A percentile compares a stretch with the other conserved stretches of the same genome.
Conservation (phyloP, 2,113 vertebrate genomes). For the Channa maculata region DNA sequence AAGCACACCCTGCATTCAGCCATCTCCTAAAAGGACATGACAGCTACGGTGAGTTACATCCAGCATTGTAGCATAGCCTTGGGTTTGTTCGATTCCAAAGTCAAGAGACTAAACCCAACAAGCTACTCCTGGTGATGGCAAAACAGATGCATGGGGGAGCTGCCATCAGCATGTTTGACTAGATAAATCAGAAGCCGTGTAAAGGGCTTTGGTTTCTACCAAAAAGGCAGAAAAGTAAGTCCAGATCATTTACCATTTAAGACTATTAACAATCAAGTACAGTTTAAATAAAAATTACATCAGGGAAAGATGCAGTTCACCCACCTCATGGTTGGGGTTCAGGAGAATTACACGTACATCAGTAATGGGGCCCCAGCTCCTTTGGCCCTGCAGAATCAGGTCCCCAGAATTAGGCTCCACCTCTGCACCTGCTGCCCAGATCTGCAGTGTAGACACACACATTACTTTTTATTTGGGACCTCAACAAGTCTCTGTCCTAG, state of each 20-base stretch:
- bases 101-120: too few relatives aligned
- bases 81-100: too few relatives aligned
- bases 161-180: too few relatives aligned
- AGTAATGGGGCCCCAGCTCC: constrained; percentile 80
- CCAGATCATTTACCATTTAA: too few relatives aligned
- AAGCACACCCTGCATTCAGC: constrained; percentile 80
- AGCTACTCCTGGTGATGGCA: too few relatives aligned
- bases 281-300: too few relatives aligned
- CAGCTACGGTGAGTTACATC: background rate
- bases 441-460: constrained; percentile 70
- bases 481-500: background rate
- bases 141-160: too few relatives aligned
- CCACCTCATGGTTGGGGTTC: constrained; percentile 82
- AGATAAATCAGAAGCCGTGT: too few relatives aligned
- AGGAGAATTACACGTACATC: constrained; percentile 82
- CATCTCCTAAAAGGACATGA: constrained; percentile 74
- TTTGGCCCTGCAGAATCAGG: constrained; percentile 84
- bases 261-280: too few relatives aligned
- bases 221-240: too few relatives aligned
- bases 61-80: background rate
- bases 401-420: constrained; percentile 76
- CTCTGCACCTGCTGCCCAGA: constrained; percentile 86
- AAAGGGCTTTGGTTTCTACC: too few relatives aligned
- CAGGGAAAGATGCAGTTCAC: constrained; percentile 5
- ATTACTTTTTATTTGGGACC: too few relatives aligned